A percentile compares a stretch with the other conserved stretches of the same genome.
phyloP scores from a whole-genome alignment of 2,888 invertebrate genomes.

The Arrhopalites spinosus region DNA sequence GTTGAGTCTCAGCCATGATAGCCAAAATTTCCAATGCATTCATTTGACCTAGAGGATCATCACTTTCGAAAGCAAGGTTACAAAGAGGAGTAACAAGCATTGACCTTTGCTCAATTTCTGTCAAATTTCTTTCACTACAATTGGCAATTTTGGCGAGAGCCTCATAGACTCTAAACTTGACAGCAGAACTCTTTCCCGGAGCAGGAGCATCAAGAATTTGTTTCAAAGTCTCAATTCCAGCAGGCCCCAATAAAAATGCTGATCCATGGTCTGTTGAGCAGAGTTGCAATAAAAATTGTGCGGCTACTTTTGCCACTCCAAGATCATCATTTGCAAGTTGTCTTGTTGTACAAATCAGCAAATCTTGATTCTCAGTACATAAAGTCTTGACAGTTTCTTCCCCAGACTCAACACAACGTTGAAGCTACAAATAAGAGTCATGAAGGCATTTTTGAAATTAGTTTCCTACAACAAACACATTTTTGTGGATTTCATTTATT shows the following conservation, averaged over 20 bases:
- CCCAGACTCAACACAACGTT: slow-evolving; percentile 45
- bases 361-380: slow-evolving; percentile 39
- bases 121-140: slow-evolving; percentile 44
- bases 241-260: slow-evolving; percentile 43
- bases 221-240: slow-evolving; percentile 43
- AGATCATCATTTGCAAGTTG: slow-evolving; percentile 47
- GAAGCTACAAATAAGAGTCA: slow-evolving; percentile 38
- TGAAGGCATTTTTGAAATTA: no score
- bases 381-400: slow-evolving; percentile 18
- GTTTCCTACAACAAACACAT: not conserved
- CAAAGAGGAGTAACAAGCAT: slow-evolving; percentile 42
- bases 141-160: slow-evolving; percentile 44
- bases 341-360: slow-evolving; percentile 46
- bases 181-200: slow-evolving; percentile 35
- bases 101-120: slow-evolving; percentile 43
- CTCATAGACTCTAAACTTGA: slow-evolving; percentile 52
- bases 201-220: slow-evolving; percentile 29
- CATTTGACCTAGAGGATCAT: slow-evolving; percentile 63
- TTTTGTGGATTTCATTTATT: not conserved
- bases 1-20: slow-evolving; percentile 70
- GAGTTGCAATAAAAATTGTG: slow-evolving; percentile 44
- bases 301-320: slow-evolving; percentile 46
- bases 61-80: slow-evolving; percentile 43
- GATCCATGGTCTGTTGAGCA: slow-evolving; percentile 37
- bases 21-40: slow-evolving; percentile 80